phyloP scores from a whole-genome alignment of 2,113 vertebrate species.

The Eira barbara region DNA sequence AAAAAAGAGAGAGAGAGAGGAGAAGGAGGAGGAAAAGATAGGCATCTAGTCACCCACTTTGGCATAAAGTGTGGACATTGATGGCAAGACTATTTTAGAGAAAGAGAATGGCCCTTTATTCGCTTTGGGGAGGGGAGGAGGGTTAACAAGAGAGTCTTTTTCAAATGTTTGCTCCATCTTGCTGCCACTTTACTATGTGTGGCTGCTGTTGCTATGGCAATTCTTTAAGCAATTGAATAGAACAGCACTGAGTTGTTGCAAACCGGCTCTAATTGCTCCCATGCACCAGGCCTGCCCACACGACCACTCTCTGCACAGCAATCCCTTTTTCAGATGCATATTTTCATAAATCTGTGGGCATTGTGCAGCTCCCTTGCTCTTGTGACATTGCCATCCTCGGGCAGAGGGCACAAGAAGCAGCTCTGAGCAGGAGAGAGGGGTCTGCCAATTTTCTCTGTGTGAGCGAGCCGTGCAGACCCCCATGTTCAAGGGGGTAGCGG shows the following conservation, averaged over 20 bases:
- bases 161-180: constrained; percentile 78
- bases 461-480: constrained; percentile 49
- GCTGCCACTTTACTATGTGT: constrained; percentile 79
- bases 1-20: not conserved
- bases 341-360: constrained; percentile 74
- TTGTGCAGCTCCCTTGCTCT: constrained; percentile 70
- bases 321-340: constrained; percentile 57
- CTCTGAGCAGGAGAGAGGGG: constrained; percentile 44
- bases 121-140: constrained; percentile 67
- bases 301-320: constrained; percentile 57
- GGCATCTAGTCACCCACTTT: constrained; percentile 41
- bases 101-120: constrained; percentile 71
- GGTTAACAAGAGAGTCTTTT: constrained; percentile 67
- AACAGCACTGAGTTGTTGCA: constrained; percentile 82
- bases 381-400: constrained; percentile 56
- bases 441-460: constrained; percentile 67
- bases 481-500: constrained; percentile 26
- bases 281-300: constrained; percentile 71
- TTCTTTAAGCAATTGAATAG: constrained; percentile 82
- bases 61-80: constrained; percentile 55
- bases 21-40: not conserved
- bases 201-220: constrained; percentile 86
- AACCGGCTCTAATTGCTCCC: constrained; percentile 78
- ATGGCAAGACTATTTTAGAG: constrained; percentile 62
- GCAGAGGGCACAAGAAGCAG: constrained; percentile 65